Base-by-base conservation (phyloP, 2,113 vertebrate genomes). In the Calyptomena viridis region DNA sequence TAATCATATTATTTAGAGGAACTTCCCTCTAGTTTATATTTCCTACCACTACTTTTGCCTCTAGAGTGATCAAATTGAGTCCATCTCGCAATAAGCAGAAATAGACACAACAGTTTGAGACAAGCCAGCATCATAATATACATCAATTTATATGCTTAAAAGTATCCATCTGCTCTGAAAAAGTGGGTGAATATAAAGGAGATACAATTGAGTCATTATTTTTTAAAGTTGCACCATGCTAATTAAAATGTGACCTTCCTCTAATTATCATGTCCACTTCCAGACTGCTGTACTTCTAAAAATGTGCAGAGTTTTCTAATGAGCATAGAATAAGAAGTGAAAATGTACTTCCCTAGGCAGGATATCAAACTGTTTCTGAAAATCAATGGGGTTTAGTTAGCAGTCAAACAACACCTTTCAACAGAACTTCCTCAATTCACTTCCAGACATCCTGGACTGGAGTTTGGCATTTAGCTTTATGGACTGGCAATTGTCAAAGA, bases 231-330 rank as follows among this genome's bases (percentile, higher is more conserved):
- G 88, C 89, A 95, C 92, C 92, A 91, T 46, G 44, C 95, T 98
- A 98, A 98, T 98, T 98, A 98, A 97, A 97, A 96, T 96, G 47
- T 97, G 95, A 97, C 94, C 97, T 97, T 94, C 89, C 95, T 86
- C 87, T 96, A 97, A 97, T 97, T 97, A 97, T 90, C 97, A 91
- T 93, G 95, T 96, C 97, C 95, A 96, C 81, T 97, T 97, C 93
- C 95, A 92, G 86, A 94, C 93, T 84, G 95, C 89, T 89, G 46
- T 76, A 92, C 74, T 93, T 91, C 88, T 94, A 93, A 90, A 96
- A 97, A 93, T 95, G 92, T 83, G 95, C 89, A 63, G 86, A 87
- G 95, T 95, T 95, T 97, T 96, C 95, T 98, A 97, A 97, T 96
- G 97, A 97, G 95, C 91, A 85, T 3, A 83, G 94, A 87, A 27